Conservation (phyloP, 2,113 vertebrate genomes). For the Furnarius figulus region DNA sequence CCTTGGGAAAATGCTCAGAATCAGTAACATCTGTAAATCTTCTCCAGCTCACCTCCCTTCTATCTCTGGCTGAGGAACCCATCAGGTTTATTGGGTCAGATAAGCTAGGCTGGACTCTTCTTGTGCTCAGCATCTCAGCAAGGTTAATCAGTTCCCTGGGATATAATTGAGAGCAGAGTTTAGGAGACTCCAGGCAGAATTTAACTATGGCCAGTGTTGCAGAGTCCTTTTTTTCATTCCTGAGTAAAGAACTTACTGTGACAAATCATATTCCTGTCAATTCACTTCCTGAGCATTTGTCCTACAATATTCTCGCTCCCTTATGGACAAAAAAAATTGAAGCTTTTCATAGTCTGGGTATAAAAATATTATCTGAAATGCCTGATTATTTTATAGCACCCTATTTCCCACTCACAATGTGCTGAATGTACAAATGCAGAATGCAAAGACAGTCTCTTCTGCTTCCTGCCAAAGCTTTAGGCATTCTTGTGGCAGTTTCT, state of each 20-base stretch:
- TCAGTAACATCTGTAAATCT: neutral
- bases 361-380: neutral
- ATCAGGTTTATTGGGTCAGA: neutral
- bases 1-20: neutral
- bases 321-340: neutral
- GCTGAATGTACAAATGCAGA: neutral
- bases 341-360: neutral
- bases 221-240: neutral
- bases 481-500: neutral
- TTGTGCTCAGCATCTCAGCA: neutral
- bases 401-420: neutral
- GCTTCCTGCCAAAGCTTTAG: neutral
- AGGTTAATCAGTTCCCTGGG: neutral
- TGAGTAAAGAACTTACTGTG: neutral
- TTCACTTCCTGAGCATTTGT: neutral
- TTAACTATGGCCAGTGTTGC: neutral
- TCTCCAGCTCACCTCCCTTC: neutral
- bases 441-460: neutral
- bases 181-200: neutral
- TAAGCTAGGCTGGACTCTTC: neutral
- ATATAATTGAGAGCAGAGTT: neutral
- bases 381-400: neutral
- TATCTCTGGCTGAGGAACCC: neutral
- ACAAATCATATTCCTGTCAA: neutral
- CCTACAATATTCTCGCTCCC: neutral